phyloP scores from a whole-genome alignment of 2,888 invertebrate genomes.

The Eustalomyia histrio region DNA sequence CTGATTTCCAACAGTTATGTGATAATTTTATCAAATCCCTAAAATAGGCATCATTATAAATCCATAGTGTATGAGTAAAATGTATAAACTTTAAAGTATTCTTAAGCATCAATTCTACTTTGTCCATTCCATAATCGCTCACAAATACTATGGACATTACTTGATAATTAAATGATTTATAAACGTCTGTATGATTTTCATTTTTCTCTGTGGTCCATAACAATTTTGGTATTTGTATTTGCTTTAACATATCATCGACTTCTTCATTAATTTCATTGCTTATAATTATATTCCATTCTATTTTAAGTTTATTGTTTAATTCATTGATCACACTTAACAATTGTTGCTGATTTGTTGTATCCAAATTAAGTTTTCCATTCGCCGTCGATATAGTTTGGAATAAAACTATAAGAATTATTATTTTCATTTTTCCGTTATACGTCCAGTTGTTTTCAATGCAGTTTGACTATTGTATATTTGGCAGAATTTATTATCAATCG shows the following conservation, averaged over 20 bases:
- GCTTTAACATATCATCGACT: conserved; percentile 5
- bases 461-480: too few relatives aligned
- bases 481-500: too few relatives aligned
- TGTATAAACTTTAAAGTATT: background rate
- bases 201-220: conserved; percentile 2
- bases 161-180: background rate
- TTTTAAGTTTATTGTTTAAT: conserved; percentile 30
- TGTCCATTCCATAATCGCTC: background rate
- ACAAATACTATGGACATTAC: conserved; percentile 21
- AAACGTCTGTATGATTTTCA: background rate
- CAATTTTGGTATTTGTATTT: conserved; percentile 3
- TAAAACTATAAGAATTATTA: too few relatives aligned
- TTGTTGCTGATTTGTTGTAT: background rate
- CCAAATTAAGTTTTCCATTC: too few relatives aligned
- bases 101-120: background rate
- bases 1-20: conserved; percentile 15
- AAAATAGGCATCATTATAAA: background rate
- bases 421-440: too few relatives aligned
- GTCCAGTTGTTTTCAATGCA: too few relatives aligned
- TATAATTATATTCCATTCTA: conserved; percentile 44
- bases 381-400: too few relatives aligned
- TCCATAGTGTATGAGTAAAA: conserved; percentile 27
- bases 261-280: background rate
- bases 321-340: background rate
- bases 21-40: conserved; percentile 10